Percentiles rank a stretch among this genome's conserved stretches.
Evolutionary conservation across 2,113 vertebrate species (phyloP).

Genomic region (Coryphaenoides rupestris): DNA sequence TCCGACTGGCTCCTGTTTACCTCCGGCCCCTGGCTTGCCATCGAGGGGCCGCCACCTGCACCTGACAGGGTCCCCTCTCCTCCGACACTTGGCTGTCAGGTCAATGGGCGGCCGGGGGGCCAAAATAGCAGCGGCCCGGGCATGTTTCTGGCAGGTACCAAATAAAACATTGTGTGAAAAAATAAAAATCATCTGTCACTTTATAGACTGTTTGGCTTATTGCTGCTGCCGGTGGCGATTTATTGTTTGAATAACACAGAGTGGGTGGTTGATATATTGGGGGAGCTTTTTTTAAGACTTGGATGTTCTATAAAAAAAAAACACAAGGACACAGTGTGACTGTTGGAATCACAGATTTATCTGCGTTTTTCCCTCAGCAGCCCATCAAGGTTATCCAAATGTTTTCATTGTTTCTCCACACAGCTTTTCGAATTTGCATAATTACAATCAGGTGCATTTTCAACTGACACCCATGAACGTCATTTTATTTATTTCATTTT

Average conservation of each 20-base stretch:
- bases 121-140: conserved; percentile 53
- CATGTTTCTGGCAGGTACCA: conserved; percentile 66
- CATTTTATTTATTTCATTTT: too few species aligned
- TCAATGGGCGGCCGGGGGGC: conserved; percentile 46
- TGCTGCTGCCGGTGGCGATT: not conserved
- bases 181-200: not conserved
- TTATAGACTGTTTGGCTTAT: not conserved
- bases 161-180: conserved; percentile 10
- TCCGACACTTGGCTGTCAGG: conserved; percentile 59
- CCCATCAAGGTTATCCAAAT: too few species aligned
- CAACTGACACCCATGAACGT: too few species aligned
- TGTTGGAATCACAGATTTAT: too few species aligned
- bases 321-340: too few species aligned
- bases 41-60: conserved; percentile 62
- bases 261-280: conserved; percentile 8
- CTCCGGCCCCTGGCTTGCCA: conserved; percentile 19
- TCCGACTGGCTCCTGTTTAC: conserved; percentile 30
- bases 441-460: too few species aligned
- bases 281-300: conserved; percentile 9
- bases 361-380: too few species aligned
- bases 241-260: too few species aligned
- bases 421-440: too few species aligned
- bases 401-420: too few species aligned
- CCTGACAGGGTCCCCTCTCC: conserved; percentile 47
- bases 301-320: too few species aligned